Percentiles rank a stretch among this genome's conserved stretches.
Conservation (phyloP, 2,888 invertebrate genomes). For the Agriopis leucophaearia region DNA sequence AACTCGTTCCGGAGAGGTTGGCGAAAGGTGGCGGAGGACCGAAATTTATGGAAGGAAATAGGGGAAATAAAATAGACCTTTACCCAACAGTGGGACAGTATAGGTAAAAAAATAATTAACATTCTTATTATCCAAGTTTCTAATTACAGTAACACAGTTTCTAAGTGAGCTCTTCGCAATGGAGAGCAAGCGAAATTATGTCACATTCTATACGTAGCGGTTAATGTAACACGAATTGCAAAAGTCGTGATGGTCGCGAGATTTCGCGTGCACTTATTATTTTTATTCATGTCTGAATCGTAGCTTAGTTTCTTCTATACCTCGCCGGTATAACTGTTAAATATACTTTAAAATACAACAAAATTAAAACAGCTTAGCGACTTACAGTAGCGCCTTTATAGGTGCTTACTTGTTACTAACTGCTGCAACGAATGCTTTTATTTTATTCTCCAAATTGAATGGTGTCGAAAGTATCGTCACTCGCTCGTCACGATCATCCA, state of each 20-base stretch:
- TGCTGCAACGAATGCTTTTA: constrained; percentile 44
- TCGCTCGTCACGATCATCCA: constrained; percentile 62
- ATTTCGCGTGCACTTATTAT: constrained; percentile 54
- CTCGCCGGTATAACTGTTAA: constrained; percentile 21
- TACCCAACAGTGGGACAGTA: too few species aligned
- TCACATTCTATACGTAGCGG: constrained; percentile 67
- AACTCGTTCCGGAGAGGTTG: too few species aligned
- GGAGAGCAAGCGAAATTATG: constrained; percentile 66
- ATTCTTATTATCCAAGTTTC: too few species aligned
- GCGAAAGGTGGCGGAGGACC: too few species aligned
- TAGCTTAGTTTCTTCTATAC: constrained; percentile 24
- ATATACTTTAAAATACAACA: constrained; percentile 17
- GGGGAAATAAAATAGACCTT: too few species aligned
- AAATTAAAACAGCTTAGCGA: constrained; percentile 26
- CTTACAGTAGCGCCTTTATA: constrained; percentile 33
- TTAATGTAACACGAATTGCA: constrained; percentile 70
- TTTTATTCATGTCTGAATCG: constrained; percentile 51
- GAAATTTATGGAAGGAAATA: too few species aligned
- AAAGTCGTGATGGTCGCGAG: constrained; percentile 60
- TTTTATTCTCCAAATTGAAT: constrained; percentile 52
- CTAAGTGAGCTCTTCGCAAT: constrained; percentile 54
- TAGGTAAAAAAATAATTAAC: too few species aligned
- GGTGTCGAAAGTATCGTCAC: constrained; percentile 58
- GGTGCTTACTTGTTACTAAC: constrained; percentile 40
- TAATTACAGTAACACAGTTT: constrained; percentile 51